phyloP scores from a whole-genome alignment of 30 jellyfish, hydroid and myxozoan genomes.

The Pseudorhiza aurosa region DNA sequence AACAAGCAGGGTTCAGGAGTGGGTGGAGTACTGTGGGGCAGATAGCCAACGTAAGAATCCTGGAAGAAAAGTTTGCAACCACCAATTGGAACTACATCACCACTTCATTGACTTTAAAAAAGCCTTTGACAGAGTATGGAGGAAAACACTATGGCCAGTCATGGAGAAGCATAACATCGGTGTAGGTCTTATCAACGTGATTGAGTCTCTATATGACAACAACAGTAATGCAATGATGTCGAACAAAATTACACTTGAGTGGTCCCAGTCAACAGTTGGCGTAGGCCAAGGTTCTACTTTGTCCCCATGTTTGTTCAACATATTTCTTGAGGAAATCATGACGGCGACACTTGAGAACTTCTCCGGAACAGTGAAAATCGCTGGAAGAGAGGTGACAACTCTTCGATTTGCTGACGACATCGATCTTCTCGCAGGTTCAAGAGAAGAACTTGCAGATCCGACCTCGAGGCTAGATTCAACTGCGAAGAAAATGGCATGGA shows the following conservation, averaged over 20 bases:
- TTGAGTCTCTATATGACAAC: slow-evolving; percentile 45
- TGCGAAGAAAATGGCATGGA: too few relatives aligned
- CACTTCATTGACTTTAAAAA: slow-evolving; percentile 48
- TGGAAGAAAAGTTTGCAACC: slow-evolving; percentile 34
- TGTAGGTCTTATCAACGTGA: slow-evolving; percentile 30
- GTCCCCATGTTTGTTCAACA: slow-evolving; percentile 56
- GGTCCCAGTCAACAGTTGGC: slow-evolving; percentile 50
- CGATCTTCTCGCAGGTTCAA: too few relatives aligned
- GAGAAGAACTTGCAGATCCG: slow-evolving; percentile 44
- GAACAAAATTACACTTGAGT: slow-evolving; percentile 17
- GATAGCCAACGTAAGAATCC: slow-evolving; percentile 56
- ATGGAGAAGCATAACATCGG: slow-evolving; percentile 47
- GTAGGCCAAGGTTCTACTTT: slow-evolving; percentile 55
- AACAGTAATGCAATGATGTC: slow-evolving; percentile 18
- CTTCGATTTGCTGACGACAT: slow-evolving; percentile 57
- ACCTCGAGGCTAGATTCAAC: slow-evolving; percentile 30
- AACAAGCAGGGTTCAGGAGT: slow-evolving; percentile 69
- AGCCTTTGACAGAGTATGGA: too few relatives aligned
- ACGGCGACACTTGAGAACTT: too few relatives aligned
- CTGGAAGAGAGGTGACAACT: slow-evolving; percentile 34
- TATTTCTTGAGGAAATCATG: too few relatives aligned
- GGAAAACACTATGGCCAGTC: slow-evolving; percentile 39
- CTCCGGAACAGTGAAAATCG: too few relatives aligned
- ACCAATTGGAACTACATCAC: slow-evolving; percentile 51
- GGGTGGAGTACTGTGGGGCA: slow-evolving; percentile 74